Percentiles rank a stretch among this genome's conserved stretches.
phyloP scores from a whole-genome alignment of 1,140 invertebrate genomes.

The Melanaphis sacchari region DNA sequence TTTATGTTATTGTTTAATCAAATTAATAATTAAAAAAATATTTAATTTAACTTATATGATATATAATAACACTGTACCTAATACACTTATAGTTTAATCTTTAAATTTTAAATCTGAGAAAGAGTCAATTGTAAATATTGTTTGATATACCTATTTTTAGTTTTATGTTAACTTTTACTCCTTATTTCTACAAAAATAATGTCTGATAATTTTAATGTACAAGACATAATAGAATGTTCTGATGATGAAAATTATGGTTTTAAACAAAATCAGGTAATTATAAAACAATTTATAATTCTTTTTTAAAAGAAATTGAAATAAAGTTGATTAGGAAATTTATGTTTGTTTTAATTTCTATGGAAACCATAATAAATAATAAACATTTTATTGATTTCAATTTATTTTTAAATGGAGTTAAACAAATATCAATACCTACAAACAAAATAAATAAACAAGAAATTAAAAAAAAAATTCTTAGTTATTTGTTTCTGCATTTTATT shows the following conservation, averaged over 20 bases:
- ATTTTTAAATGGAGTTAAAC: neutral
- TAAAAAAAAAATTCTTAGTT: neutral
- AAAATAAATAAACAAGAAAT: neutral
- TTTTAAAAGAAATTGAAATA: too few relatives aligned
- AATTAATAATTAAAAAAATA: neutral
- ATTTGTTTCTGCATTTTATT: neutral
- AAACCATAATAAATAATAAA: neutral
- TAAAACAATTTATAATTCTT: neutral
- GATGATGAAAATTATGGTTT: slow-evolving; percentile 62
- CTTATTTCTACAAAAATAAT: neutral
- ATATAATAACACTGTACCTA: neutral
- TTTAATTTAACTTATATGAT: neutral
- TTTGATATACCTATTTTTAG: neutral
- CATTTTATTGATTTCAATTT: neutral
- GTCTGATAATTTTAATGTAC: neutral
- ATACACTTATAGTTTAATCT: neutral
- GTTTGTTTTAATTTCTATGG: neutral
- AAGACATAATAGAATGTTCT: slow-evolving; percentile 61
- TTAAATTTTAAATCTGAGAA: neutral
- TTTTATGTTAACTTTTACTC: neutral
- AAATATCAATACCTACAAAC: neutral
- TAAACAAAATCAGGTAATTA: slow-evolving; percentile 50
- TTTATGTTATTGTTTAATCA: too few relatives aligned
- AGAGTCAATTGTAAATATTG: neutral
- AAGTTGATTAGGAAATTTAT: neutral